Conservation (phyloP, 2,797 vertebrate species). For the Eulemur albifrons region DNA sequence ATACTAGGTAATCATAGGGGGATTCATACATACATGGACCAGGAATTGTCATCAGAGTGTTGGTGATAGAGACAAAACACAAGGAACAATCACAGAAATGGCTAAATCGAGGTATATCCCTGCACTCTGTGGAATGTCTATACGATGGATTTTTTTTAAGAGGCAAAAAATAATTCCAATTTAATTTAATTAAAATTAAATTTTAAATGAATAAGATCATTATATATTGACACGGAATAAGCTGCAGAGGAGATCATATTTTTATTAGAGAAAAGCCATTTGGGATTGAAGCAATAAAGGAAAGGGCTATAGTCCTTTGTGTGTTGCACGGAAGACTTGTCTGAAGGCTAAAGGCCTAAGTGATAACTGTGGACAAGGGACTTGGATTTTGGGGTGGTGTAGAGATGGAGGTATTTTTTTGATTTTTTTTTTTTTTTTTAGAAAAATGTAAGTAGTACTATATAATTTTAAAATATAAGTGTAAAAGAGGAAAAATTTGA, state of each 20-base stretch:
- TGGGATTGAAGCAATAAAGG: neutral
- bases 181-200: neutral
- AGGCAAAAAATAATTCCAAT: neutral
- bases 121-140: neutral
- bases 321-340: neutral
- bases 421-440: conserved; percentile 30
- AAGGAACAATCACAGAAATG: neutral
- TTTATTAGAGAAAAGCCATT: neutral
- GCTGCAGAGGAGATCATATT: neutral
- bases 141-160: neutral
- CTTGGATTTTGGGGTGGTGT: neutral
- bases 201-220: neutral
- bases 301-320: neutral
- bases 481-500: neutral
- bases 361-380: neutral
- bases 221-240: neutral
- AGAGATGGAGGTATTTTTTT: neutral
- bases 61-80: neutral
- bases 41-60: neutral
- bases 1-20: neutral
- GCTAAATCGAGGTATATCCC: neutral
- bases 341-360: neutral
- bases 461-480: neutral
- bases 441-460: conserved; percentile 1
- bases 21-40: neutral